phyloP scores from a whole-genome alignment of 2,888 invertebrate species.

The Drosophila percnosoma region DNA sequence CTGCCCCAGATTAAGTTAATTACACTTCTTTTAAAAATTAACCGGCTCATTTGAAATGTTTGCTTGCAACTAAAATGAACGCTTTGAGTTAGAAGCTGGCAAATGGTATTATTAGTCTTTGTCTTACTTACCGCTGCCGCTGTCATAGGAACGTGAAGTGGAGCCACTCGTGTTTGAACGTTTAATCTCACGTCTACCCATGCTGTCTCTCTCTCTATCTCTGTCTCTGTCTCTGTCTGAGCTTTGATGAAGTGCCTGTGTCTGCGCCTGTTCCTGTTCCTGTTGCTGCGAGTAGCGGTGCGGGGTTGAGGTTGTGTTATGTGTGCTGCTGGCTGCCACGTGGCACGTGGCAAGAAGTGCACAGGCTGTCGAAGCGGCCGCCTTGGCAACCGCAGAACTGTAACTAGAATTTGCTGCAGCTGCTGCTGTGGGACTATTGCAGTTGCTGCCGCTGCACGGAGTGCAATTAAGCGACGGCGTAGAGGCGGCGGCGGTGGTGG shows the following conservation, averaged over 20 bases:
- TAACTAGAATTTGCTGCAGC: slow-evolving; percentile 44
- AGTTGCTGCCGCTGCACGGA: slow-evolving; percentile 19
- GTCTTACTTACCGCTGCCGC: slow-evolving; percentile 83
- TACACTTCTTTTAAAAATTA: neutral
- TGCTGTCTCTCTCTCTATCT: slow-evolving; percentile 38
- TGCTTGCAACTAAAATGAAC: neutral
- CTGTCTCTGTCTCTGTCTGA: neutral
- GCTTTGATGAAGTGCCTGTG: neutral
- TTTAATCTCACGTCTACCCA: slow-evolving; percentile 85
- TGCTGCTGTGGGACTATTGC: slow-evolving; percentile 20
- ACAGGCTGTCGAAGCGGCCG: slow-evolving; percentile 69
- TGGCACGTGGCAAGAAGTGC: slow-evolving; percentile 73
- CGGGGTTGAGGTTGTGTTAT: slow-evolving; percentile 4
- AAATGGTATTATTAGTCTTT: neutral
- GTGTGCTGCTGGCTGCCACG: slow-evolving; percentile 48
- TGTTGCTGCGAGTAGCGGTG: slow-evolving; percentile 26
- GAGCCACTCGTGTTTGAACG: slow-evolving; percentile 84
- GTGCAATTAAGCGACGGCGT: slow-evolving; percentile 67
- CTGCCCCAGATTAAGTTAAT: neutral
- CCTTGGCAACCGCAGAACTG: slow-evolving; percentile 65
- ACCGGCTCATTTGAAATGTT: neutral
- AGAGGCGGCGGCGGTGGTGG: slow-evolving; percentile 56
- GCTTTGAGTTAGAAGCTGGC: neutral
- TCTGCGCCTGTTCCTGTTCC: neutral
- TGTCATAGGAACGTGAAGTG: slow-evolving; percentile 82